Evolutionary conservation across 2,113 vertebrate genomes (phyloP).

Genomic region (Salvelinus alpinus): DNA sequence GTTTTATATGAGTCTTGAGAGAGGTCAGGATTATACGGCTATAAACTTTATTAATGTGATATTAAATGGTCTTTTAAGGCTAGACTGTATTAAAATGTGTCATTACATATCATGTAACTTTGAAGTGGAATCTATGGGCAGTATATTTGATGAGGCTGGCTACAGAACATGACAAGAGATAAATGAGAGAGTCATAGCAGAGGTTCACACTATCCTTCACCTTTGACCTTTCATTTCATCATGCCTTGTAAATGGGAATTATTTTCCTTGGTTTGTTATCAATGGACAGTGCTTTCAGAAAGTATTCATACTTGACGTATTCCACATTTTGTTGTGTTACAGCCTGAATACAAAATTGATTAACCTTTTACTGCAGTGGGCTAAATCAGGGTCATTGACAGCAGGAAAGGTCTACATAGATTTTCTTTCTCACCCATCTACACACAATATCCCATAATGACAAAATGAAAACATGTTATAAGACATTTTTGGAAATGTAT

Average conservation of each 20-base stretch:
- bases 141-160: not conserved
- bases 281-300: too few relatives aligned
- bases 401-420: too few relatives aligned
- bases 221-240: not conserved
- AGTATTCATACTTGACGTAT: too few relatives aligned
- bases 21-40: conserved; percentile 37
- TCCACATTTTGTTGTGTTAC: too few relatives aligned
- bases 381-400: too few relatives aligned
- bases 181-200: not conserved
- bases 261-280: not conserved
- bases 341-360: too few relatives aligned
- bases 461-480: too few relatives aligned
- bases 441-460: too few relatives aligned
- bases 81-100: conserved; percentile 31
- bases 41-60: conserved; percentile 35
- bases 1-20: conserved; percentile 35
- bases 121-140: conserved; percentile 22
- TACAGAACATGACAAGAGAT: too few relatives aligned
- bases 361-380: too few relatives aligned
- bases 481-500: too few relatives aligned
- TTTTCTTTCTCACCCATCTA: too few relatives aligned
- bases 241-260: not conserved
- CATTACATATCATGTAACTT: conserved; percentile 28
- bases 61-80: conserved; percentile 28
- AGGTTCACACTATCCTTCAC: not conserved